Evolutionary conservation across 1,140 invertebrate genomes (phyloP).

Genomic region (Ridgeia piscesae): DNA sequence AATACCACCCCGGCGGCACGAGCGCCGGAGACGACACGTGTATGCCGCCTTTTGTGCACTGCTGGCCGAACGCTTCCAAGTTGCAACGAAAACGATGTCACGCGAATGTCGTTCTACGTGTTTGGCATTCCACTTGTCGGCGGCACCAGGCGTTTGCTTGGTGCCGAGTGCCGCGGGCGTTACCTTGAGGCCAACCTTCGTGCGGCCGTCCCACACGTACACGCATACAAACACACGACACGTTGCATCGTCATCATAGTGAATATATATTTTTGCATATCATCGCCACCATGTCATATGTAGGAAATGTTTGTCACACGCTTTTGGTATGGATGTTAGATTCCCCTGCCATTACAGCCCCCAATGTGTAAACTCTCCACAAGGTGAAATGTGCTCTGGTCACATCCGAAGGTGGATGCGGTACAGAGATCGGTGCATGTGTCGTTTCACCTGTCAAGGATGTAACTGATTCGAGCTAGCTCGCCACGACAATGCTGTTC

Average conservation of each 20-base stretch:
- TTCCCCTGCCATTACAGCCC: not conserved
- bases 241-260: not conserved
- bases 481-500: not conserved
- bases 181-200: not conserved
- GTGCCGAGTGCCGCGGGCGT: not conserved
- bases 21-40: not conserved
- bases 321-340: not conserved
- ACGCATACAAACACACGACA: not conserved
- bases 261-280: constrained; percentile 7
- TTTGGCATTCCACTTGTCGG: not conserved
- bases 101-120: not conserved
- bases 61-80: not conserved
- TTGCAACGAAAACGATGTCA: not conserved
- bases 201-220: not conserved
- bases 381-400: not conserved
- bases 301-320: not conserved
- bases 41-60: not conserved
- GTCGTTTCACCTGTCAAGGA: not conserved
- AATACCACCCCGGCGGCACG: not conserved
- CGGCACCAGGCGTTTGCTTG: not conserved
- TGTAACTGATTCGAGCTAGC: not conserved
- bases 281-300: not conserved
- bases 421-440: not conserved
- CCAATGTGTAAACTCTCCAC: not conserved
- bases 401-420: not conserved